Percentiles rank a stretch among this genome's conserved stretches.
These are phyloP conservation scores for Nymphalis c-album DNA, from an alignment of 2,888 invertebrate species.

Conservation along the genomic window DNA sequence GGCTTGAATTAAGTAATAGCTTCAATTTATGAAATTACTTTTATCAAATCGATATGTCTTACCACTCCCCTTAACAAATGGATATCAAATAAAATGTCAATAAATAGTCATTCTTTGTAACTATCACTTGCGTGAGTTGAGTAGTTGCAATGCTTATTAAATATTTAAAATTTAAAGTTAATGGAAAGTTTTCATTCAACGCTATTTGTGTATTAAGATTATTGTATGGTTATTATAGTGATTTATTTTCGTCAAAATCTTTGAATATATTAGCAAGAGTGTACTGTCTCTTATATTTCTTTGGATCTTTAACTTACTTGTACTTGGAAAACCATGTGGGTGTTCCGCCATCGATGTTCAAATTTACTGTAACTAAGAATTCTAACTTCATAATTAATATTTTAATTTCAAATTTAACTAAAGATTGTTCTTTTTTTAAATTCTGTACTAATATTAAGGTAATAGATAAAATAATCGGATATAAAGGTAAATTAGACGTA, in stretches of 20 bases:
- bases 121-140: background rate
- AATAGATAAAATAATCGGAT: background rate
- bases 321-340: no score
- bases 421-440: background rate
- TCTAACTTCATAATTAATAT: conserved; percentile 14
- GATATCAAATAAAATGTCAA: conserved; percentile 13
- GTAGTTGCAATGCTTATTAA: conserved; percentile 10
- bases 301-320: no score
- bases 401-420: background rate
- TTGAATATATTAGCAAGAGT: background rate
- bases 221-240: background rate
- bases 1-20: conserved; percentile 12
- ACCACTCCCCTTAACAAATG: conserved; percentile 14
- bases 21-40: conserved; percentile 18
- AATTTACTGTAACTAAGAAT: background rate
- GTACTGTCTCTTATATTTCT: background rate
- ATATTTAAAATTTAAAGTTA: conserved; percentile 1
- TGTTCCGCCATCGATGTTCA: no score
- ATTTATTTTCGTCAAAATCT: background rate
- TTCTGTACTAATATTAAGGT: background rate
- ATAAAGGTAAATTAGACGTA: background rate
- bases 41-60: conserved; percentile 8
- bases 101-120: conserved; percentile 1
- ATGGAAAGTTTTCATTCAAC: background rate
- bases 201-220: background rate